These are phyloP conservation scores for Pachymerium ferrugineum DNA, from an alignment of 2,888 invertebrate species.

Conservation along the genomic window DNA sequence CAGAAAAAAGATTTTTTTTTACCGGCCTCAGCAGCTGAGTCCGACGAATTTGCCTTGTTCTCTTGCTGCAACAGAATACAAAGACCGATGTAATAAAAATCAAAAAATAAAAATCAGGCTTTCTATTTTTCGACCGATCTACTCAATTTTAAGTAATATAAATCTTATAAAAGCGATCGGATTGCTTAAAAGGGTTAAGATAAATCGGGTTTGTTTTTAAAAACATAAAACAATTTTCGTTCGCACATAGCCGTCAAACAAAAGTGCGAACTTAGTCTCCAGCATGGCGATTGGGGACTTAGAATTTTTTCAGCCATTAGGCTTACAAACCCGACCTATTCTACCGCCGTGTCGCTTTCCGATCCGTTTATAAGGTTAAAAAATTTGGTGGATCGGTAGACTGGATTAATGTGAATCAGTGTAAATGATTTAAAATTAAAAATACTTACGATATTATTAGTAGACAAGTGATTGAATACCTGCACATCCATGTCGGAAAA, in stretches of 20 bases:
- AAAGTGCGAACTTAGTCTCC: slow-evolving; percentile 29
- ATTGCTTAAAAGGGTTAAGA: too few relatives aligned
- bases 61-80: slow-evolving; percentile 4
- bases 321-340: neutral
- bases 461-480: neutral
- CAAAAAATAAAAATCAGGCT: too few relatives aligned
- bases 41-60: slow-evolving; percentile 1
- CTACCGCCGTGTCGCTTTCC: neutral
- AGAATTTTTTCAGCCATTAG: slow-evolving; percentile 30
- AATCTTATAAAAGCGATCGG: too few relatives aligned
- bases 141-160: too few relatives aligned
- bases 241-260: neutral
- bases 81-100: neutral
- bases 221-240: neutral
- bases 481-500: slow-evolving; percentile 26
- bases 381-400: neutral
- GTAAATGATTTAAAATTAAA: neutral
- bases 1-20: neutral
- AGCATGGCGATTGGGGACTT: slow-evolving; percentile 31
- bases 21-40: neutral
- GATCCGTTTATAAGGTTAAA: neutral
- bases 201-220: too few relatives aligned
- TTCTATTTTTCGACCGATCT: too few relatives aligned
- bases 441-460: slow-evolving; percentile 14
- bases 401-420: neutral